Evolutionary conservation across 1,140 invertebrate genomes (phyloP).

Genomic region (Eumaeus atala): DNA sequence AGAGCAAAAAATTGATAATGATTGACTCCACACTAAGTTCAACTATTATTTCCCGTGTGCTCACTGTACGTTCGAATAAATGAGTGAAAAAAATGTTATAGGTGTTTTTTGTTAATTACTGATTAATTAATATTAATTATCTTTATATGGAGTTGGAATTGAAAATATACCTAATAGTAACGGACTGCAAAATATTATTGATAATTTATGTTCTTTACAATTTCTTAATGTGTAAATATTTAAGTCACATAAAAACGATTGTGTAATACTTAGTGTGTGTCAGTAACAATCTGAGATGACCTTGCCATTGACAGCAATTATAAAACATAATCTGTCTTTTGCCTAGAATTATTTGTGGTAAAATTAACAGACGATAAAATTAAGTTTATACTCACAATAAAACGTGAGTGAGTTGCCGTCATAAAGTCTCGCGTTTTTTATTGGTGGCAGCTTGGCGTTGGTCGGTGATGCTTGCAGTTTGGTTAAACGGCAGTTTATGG

Average conservation of each 20-base stretch:
- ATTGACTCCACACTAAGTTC: no score
- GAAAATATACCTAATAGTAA: not conserved
- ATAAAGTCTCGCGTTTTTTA: constrained; percentile 74
- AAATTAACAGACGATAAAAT: constrained; percentile 75
- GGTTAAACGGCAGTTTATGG: constrained; percentile 73
- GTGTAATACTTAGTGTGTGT: no score
- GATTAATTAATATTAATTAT: no score
- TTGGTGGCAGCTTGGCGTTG: constrained; percentile 64
- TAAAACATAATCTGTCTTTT: constrained; percentile 48
- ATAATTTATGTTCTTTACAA: not conserved
- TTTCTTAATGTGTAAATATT: not conserved
- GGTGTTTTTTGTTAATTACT: no score
- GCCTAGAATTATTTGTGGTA: constrained; percentile 71
- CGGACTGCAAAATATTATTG: not conserved
- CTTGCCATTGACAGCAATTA: constrained; percentile 58
- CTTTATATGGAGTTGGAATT: not conserved
- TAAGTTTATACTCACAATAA: constrained; percentile 74
- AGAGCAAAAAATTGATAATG: no score
- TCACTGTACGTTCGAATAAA: no score
- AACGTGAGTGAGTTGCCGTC: constrained; percentile 72
- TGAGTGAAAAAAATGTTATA: no score
- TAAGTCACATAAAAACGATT: not conserved
- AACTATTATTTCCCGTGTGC: no score
- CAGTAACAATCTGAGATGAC: not conserved
- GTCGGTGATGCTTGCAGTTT: constrained; percentile 72